Conservation (phyloP, 1,140 invertebrate species). For the Spodoptera litura region DNA sequence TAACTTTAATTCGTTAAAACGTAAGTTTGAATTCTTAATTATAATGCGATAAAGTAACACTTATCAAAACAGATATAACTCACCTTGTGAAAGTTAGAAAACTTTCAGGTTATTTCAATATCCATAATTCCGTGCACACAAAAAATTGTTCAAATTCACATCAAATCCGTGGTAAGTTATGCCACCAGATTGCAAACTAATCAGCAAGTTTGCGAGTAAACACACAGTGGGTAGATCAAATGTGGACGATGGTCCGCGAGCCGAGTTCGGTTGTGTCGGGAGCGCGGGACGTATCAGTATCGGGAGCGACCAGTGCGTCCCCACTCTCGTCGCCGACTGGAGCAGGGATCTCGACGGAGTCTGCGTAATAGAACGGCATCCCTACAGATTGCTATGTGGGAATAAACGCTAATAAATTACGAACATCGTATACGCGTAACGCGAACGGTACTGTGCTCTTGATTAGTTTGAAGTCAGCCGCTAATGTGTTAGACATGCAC, state of each 20-base stretch:
- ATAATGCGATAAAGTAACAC: conserved; percentile 10
- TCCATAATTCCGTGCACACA: conserved; percentile 54
- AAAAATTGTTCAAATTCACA: conserved; percentile 38
- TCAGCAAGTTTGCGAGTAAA: conserved; percentile 60
- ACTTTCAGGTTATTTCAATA: conserved; percentile 58
- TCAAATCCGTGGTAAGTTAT: conserved; percentile 54
- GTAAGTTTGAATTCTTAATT: conserved; percentile 11
- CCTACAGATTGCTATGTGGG: conserved; percentile 84
- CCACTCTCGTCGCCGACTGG: conserved; percentile 79
- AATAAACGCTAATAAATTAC: conserved; percentile 86
- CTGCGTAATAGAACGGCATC: conserved; percentile 84
- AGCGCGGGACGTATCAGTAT: conserved; percentile 52
- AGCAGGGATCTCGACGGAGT: conserved; percentile 82
- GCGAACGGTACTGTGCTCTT: conserved; percentile 76
- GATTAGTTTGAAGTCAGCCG: conserved; percentile 83
- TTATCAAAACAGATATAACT: conserved; percentile 48
- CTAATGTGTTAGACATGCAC: conserved; percentile 71
- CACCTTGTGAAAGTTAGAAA: conserved; percentile 48
- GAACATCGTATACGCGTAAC: conserved; percentile 79
- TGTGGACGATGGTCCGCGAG: conserved; percentile 54
- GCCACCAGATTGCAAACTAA: conserved; percentile 52
- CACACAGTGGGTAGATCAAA: conserved; percentile 60
- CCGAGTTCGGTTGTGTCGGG: conserved; percentile 61
- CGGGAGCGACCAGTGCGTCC: conserved; percentile 73
- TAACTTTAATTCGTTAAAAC: conserved; percentile 37